phyloP scores from a whole-genome alignment of 1,140 invertebrate genomes.

The Drosophila mayri region DNA sequence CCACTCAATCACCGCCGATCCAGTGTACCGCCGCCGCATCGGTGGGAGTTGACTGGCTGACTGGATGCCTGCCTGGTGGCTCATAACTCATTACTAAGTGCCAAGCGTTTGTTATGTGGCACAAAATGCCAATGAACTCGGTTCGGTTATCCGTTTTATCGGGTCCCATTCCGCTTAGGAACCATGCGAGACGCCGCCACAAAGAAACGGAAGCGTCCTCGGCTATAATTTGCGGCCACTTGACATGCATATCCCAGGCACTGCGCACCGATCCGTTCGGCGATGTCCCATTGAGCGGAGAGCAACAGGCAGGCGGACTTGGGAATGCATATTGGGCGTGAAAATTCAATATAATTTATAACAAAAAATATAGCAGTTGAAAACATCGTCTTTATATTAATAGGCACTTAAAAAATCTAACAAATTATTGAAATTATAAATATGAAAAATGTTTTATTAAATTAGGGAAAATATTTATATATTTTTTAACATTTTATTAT shows the following conservation, averaged over 20 bases:
- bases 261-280: neutral
- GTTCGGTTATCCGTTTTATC: conserved; percentile 24
- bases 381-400: neutral
- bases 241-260: conserved; percentile 69
- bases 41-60: conserved; percentile 15
- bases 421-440: neutral
- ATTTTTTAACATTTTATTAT: neutral
- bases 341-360: neutral
- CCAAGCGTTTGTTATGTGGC: conserved; percentile 73
- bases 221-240: conserved; percentile 71
- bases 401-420: neutral
- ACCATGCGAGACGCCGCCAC: conserved; percentile 13
- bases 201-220: conserved; percentile 73
- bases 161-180: conserved; percentile 49
- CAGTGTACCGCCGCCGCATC: conserved; percentile 29
- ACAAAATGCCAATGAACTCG: conserved; percentile 76
- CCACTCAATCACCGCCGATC: conserved; percentile 47
- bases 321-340: neutral
- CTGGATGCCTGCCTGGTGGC: conserved; percentile 38
- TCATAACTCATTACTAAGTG: conserved; percentile 61
- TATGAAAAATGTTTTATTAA: no score
- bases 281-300: neutral
- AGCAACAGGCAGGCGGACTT: neutral
- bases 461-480: neutral
- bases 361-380: neutral